Evolutionary conservation across 1,140 invertebrate species (phyloP).

Genomic region (Apis cerana): DNA sequence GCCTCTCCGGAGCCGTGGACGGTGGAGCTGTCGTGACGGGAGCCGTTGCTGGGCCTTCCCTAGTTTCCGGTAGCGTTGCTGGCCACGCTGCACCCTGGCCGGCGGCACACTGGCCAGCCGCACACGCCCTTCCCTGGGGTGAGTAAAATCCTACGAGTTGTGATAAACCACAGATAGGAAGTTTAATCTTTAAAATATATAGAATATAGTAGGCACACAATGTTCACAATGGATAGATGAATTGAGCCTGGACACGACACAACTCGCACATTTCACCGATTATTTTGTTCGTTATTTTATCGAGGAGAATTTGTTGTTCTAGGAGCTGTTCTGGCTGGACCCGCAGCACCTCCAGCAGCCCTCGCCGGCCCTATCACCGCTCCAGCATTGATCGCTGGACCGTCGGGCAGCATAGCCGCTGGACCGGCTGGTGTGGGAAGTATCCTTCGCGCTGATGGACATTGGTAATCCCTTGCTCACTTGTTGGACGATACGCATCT

Average conservation of each 20-base stretch:
- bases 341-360: constrained; percentile 70
- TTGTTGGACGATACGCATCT: background rate
- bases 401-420: constrained; percentile 75
- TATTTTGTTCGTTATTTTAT: no score
- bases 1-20: constrained; percentile 77
- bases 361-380: constrained; percentile 74
- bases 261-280: no score
- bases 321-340: constrained; percentile 75
- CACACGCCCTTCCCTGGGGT: constrained; percentile 30
- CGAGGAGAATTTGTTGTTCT: background rate
- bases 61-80: constrained; percentile 75
- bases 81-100: constrained; percentile 60
- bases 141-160: no score
- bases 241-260: no score
- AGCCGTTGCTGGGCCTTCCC: constrained; percentile 75
- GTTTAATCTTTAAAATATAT: no score
- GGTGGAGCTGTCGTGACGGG: constrained; percentile 77
- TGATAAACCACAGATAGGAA: no score
- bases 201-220: no score
- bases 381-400: constrained; percentile 76
- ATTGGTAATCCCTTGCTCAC: constrained; percentile 58
- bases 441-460: constrained; percentile 59
- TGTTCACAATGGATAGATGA: no score
- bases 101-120: constrained; percentile 21
- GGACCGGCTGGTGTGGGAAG: constrained; percentile 70